phyloP scores from a whole-genome alignment of 1,140 invertebrate genomes.

The Papilio glaucus region DNA sequence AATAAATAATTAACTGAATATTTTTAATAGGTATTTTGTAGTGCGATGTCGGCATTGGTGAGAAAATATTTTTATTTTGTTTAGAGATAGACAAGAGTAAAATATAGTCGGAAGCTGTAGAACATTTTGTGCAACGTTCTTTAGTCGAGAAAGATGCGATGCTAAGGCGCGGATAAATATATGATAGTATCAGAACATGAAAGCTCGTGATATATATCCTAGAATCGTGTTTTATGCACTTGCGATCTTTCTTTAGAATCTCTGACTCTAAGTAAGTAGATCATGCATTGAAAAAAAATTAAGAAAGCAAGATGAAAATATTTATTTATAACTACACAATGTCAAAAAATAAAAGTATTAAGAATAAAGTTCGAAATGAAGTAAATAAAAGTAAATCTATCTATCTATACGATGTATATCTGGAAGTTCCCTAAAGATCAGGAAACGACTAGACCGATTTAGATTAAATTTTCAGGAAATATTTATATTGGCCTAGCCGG shows the following conservation, averaged over 20 bases:
- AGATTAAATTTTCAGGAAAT: too few relatives aligned
- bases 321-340: background rate
- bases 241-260: slow-evolving; percentile 1
- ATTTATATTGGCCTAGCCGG: too few relatives aligned
- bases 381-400: too few relatives aligned
- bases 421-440: too few relatives aligned
- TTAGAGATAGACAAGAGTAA: background rate
- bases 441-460: too few relatives aligned
- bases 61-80: background rate
- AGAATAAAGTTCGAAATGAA: too few relatives aligned
- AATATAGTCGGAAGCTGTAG: background rate
- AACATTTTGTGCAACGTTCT: background rate
- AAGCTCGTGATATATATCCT: slow-evolving; percentile 18
- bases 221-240: slow-evolving; percentile 23
- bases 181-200: slow-evolving; percentile 30
- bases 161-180: slow-evolving; percentile 16
- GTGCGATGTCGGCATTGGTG: background rate
- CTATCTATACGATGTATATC: too few relatives aligned
- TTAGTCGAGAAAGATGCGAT: slow-evolving; percentile 17
- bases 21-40: too few relatives aligned
- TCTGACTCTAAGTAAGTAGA: background rate
- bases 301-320: background rate
- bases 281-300: background rate
- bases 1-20: too few relatives aligned
- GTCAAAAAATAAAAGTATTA: too few relatives aligned